phyloP scores from a whole-genome alignment of 2,113 vertebrate species.

The Tychaedon coryphoeus region DNA sequence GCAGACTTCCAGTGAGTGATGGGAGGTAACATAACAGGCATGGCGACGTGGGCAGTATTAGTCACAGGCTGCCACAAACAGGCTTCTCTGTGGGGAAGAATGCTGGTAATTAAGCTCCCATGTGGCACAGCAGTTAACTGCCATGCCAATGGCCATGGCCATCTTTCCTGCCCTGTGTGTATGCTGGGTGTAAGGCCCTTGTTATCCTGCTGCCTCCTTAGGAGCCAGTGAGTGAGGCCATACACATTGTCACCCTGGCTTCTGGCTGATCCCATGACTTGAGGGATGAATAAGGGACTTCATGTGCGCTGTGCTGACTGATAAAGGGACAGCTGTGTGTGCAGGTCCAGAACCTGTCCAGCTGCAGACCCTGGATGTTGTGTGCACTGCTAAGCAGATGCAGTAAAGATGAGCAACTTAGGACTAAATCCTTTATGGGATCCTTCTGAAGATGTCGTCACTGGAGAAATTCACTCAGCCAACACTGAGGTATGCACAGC shows the following conservation, averaged over 20 bases:
- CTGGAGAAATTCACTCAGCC: background rate
- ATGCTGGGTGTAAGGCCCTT: accelerated
- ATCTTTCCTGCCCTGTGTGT: background rate
- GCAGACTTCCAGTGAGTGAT: background rate
- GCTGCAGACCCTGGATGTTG: background rate
- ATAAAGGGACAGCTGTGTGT: background rate
- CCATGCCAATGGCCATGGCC: too few relatives aligned
- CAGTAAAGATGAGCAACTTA: background rate
- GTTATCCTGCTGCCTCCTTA: background rate
- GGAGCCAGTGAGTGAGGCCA: background rate
- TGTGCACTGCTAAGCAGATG: background rate
- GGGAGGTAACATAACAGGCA: background rate
- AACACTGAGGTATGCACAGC: background rate
- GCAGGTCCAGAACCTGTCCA: background rate
- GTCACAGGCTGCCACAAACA: background rate
- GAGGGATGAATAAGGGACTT: background rate
- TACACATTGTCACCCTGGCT: background rate
- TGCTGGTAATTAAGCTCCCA: background rate
- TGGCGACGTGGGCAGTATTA: background rate
- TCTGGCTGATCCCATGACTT: background rate
- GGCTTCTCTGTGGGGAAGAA: background rate
- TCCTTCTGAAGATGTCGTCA: background rate
- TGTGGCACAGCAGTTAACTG: too few relatives aligned
- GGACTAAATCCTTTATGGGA: background rate
- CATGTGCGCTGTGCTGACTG: background rate